Base-by-base conservation (phyloP, 2,888 invertebrate genomes). In the Apocheima hispidaria region DNA sequence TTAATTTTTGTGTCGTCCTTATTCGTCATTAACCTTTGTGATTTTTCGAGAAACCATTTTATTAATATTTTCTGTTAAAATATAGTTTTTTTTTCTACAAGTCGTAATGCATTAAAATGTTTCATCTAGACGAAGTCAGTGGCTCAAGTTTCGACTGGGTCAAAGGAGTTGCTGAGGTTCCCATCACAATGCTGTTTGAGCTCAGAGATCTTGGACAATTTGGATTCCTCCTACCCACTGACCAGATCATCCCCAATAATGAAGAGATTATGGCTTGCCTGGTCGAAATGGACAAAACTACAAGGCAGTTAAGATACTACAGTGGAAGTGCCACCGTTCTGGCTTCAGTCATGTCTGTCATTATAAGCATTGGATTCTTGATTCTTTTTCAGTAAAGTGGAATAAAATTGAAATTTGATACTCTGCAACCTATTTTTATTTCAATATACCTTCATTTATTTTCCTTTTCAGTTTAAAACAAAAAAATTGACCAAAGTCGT, bases 81-180 rank as follows among this genome's bases (percentile, higher is more conserved):
- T 20, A 14, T 18, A 40, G 4, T 36, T 36, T 36, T 5, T 36
- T 14, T 36, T 40, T 18, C 4, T 1, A 35, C 35, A 14, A 4
- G 14, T 30, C 12, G 16, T 28, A 36, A 48, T 14, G n/a, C n/a
- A n/a, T 46, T 38, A n/a, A 18, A 18, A 12, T 30, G 10, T 46
- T 30, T 30, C 51, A 81, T 73, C 33, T 78, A 92, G 92, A 92
- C 65, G 79, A 74, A 40, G 86, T 87, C 5, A 86, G 84, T 9
- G 93, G 93, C 0, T 82, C 87, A 5, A 90, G 89, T 54, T 87
- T 90, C 50, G 94, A 95, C 73, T 95, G 94, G 93, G 94, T 92
- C 0, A 93, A 94, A 70, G 94, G 92, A 0, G 84, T 80, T 0
- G 87, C 88, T 0, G 87, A 93, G 0, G 82, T 94, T 1, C 93